phyloP scores from a whole-genome alignment of 2,888 invertebrate species.

The Noctua comes region DNA sequence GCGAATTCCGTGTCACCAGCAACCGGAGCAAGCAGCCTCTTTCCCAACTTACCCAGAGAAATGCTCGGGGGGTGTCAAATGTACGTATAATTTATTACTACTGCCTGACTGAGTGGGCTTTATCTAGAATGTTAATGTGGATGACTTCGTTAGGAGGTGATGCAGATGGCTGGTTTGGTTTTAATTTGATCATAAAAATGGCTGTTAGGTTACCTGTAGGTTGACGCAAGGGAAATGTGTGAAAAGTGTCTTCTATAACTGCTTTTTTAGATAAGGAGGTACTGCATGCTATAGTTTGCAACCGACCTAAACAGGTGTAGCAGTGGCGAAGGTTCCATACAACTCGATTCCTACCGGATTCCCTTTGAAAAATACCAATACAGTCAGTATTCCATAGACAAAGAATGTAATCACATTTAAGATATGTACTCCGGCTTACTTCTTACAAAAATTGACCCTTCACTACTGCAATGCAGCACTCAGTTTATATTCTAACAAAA shows the following conservation, averaged over 20 bases:
- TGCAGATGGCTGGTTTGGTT: conserved; percentile 16
- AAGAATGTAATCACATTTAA: too few relatives aligned
- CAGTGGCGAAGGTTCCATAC: too few relatives aligned
- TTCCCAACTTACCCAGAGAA: conserved; percentile 69
- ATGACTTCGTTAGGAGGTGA: conserved; percentile 42
- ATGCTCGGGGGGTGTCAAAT: conserved; percentile 64
- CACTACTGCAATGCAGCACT: too few relatives aligned
- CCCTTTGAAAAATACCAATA: too few relatives aligned
- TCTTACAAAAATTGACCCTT: too few relatives aligned
- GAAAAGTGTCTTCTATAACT: not conserved
- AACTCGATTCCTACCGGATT: too few relatives aligned
- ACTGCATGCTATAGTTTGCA: not conserved
- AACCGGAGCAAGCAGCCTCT: conserved; percentile 66
- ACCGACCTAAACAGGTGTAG: too few relatives aligned
- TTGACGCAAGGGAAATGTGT: not conserved
- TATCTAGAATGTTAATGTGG: conserved; percentile 52
- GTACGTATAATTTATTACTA: conserved; percentile 57
- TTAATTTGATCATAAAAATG: conserved; percentile 22
- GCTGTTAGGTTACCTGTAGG: not conserved
- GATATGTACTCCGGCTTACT: too few relatives aligned
- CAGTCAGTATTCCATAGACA: too few relatives aligned
- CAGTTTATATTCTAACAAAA: not conserved
- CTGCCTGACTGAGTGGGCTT: conserved; percentile 47
- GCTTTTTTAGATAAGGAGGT: not conserved
- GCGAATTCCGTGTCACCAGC: conserved; percentile 79